Evolutionary conservation across 2,888 invertebrate genomes (phyloP), one percentile per base, ranked within the genome.

Genomic region (Nebria brevicollis): DNA sequence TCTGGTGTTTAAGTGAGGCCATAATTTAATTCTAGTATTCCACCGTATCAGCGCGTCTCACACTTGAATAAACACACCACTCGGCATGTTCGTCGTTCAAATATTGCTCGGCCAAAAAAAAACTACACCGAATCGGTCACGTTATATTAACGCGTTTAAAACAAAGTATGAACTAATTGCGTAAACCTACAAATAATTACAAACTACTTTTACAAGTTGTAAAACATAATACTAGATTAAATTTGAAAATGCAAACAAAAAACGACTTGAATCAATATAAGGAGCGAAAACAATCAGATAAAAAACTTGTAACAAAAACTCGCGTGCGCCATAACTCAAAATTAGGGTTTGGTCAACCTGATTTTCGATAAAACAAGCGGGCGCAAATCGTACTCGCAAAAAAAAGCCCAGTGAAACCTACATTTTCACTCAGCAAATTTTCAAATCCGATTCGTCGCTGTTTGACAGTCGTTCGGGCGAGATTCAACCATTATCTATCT

Each of bases 21-120:
- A 80, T 80, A 80, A 80, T 80, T 80, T 80, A 80, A 80, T 80
- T 80, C 80, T 80, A 80, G 80, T 80, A 75, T 80, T 80, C 75
- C 75, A 80, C 80, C 75, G 80, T 80, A 80, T 80, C 80, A 80
- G 80, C 80, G 80, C 68, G 66, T 65, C 75, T 80, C 80, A 80
- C 80, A 80, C 80, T 80, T 80, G 70, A 80, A 75, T 80, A 80
- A 80, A 72, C 80, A 80, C 43, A 43, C 73, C 20, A 34, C 73
- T 41, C 73, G 41, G 26, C 73, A 11, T 72, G 26, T n/a, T 54
- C 72, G 43, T 68, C 79, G 68, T 43, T 78, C 54, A 68, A 75
- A 79, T 79, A 79, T 79, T 79, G 79, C 79, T 74, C 75, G 75
- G 25, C 43, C 66, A 79, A 42, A 79, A 20, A 20, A 79, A 79